Evolutionary conservation across 2,113 vertebrate species (phyloP).

Genomic region (Holacanthus passer): DNA sequence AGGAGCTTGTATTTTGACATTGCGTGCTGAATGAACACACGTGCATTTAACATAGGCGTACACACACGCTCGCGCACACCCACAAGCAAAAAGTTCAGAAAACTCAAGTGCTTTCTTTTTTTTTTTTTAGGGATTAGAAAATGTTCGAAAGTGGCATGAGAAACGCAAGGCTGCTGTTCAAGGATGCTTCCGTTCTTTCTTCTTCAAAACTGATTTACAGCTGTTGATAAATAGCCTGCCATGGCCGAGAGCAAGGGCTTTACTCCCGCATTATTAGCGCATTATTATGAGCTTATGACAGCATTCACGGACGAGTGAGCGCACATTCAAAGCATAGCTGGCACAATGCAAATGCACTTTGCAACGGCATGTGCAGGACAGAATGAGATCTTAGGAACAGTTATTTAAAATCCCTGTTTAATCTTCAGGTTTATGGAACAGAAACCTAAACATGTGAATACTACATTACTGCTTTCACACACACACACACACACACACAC

Average conservation of each 20-base stretch:
- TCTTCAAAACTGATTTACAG: slow-evolving; percentile 69
- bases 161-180: slow-evolving; percentile 55
- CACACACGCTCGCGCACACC: slow-evolving; percentile 4
- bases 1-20: slow-evolving; percentile 68
- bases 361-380: neutral
- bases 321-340: slow-evolving; percentile 45
- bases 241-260: slow-evolving; percentile 17
- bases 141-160: slow-evolving; percentile 53
- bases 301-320: slow-evolving; percentile 14
- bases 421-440: neutral
- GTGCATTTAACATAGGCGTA: neutral
- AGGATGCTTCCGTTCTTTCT: slow-evolving; percentile 71
- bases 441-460: neutral
- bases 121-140: slow-evolving; percentile 54
- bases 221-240: slow-evolving; percentile 57
- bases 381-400: neutral
- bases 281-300: slow-evolving; percentile 52
- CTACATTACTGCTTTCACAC: neutral
- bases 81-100: slow-evolving; percentile 21
- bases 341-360: slow-evolving; percentile 22
- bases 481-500: neutral
- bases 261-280: slow-evolving; percentile 2
- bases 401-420: slow-evolving; percentile 13
- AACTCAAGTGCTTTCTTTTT: slow-evolving; percentile 18
- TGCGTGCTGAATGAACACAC: slow-evolving; percentile 20